Evolutionary conservation across 2,888 invertebrate species (phyloP).

Genomic region (Carcina quercana): DNA sequence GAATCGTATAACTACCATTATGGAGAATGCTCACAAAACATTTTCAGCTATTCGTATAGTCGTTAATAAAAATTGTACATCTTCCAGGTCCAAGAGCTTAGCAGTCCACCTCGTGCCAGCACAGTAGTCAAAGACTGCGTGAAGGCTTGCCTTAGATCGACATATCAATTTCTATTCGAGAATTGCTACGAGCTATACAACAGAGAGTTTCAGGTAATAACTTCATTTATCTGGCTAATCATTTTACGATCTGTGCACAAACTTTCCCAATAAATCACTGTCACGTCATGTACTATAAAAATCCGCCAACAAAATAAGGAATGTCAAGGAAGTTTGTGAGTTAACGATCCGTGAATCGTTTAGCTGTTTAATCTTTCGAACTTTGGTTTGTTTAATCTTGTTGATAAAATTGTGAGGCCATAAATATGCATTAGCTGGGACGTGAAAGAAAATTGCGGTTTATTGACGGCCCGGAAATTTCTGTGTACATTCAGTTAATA

Average conservation of each 20-base stretch:
- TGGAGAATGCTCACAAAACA: too few relatives aligned
- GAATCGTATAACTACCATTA: too few relatives aligned
- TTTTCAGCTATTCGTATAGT: conserved; percentile 1
- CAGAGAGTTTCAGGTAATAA: conserved; percentile 93
- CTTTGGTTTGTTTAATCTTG: too few relatives aligned
- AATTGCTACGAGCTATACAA: conserved; percentile 98
- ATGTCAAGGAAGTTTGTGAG: conserved; percentile 5
- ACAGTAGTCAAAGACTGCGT: conserved; percentile 99
- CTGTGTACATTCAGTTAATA: too few relatives aligned
- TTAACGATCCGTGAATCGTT: conserved; percentile 8
- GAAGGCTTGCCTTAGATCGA: conserved; percentile 97
- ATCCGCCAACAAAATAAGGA: conserved; percentile 5
- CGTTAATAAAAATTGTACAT: conserved; percentile 7
- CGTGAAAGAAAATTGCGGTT: too few relatives aligned
- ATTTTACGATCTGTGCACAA: neutral
- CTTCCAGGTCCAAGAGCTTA: conserved; percentile 93
- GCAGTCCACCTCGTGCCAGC: conserved; percentile 98
- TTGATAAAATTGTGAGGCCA: too few relatives aligned
- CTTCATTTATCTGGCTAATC: too few relatives aligned
- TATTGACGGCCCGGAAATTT: too few relatives aligned
- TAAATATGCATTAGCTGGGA: too few relatives aligned
- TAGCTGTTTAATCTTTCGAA: too few relatives aligned
- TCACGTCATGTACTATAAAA: conserved; percentile 6
- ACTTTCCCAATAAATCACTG: conserved; percentile 7
- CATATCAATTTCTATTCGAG: conserved; percentile 99